These are phyloP conservation scores for Timema cristinae DNA, from an alignment of 2,888 invertebrate species.

Conservation along the genomic window DNA sequence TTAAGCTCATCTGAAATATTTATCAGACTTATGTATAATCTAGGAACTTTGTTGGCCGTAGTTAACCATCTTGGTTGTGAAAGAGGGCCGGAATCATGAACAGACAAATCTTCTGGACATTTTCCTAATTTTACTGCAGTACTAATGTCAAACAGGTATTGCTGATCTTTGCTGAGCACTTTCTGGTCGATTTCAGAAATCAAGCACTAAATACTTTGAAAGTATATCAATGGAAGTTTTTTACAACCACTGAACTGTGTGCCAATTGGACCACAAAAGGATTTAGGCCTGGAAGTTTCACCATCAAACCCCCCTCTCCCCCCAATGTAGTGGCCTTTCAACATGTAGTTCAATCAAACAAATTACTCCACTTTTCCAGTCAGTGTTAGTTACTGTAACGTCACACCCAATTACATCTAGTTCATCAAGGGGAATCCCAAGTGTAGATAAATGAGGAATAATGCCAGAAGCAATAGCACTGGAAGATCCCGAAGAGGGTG, in stretches of 20 bases:
- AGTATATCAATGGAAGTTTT: conserved; percentile 26
- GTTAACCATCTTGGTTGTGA: conserved; percentile 14
- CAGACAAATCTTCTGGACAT: conserved; percentile 20
- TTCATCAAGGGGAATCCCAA: conserved; percentile 20
- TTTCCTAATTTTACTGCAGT: conserved; percentile 23
- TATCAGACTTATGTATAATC: conserved; percentile 9
- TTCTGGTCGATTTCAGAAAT: conserved; percentile 6
- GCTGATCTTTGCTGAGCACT: conserved; percentile 25
- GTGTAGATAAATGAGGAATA: neutral
- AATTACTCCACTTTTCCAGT: conserved; percentile 26
- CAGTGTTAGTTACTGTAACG: conserved; percentile 28
- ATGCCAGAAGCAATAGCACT: neutral
- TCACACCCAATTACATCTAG: conserved; percentile 29
- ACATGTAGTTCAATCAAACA: conserved; percentile 24
- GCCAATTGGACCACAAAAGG: conserved; percentile 27
- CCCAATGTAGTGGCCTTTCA: conserved; percentile 27
- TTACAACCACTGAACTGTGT: conserved; percentile 24
- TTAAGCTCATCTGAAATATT: neutral
- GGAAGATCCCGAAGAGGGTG: conserved; percentile 10
- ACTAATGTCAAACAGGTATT: conserved; percentile 27
- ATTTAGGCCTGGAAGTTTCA: conserved; percentile 27
- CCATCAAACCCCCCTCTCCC: too few relatives aligned
- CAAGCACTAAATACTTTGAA: conserved; percentile 22
- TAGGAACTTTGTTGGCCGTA: neutral
- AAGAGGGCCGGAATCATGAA: conserved; percentile 6